These are phyloP conservation scores for Centropristis striata DNA, from an alignment of 2,113 vertebrate genomes.

Conservation along the genomic window DNA sequence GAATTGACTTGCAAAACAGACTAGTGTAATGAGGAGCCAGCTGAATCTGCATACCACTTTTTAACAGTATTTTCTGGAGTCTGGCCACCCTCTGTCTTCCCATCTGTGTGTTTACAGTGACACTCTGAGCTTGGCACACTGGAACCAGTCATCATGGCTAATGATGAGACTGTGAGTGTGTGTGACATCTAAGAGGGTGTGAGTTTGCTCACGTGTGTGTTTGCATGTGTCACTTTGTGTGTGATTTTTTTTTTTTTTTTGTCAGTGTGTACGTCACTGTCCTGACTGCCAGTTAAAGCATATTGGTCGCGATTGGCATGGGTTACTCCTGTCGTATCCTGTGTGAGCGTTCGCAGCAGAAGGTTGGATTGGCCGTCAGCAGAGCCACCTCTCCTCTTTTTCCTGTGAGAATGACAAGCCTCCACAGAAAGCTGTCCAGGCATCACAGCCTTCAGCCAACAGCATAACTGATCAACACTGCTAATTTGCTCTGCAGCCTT, in stretches of 20 bases:
- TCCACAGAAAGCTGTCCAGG: slow-evolving; percentile 66
- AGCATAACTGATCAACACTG: slow-evolving; percentile 66
- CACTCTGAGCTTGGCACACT: slow-evolving; percentile 71
- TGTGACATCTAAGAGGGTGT: slow-evolving; percentile 60
- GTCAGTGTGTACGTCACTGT: slow-evolving; percentile 23
- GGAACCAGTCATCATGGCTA: slow-evolving; percentile 74
- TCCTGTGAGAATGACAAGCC: slow-evolving; percentile 70
- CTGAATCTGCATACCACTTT: slow-evolving; percentile 63
- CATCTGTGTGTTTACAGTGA: slow-evolving; percentile 82
- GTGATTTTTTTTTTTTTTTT: slow-evolving; percentile 3
- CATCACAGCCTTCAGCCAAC: slow-evolving; percentile 64
- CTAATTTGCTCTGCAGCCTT: slow-evolving; percentile 64
- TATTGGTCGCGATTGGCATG: slow-evolving; percentile 80
- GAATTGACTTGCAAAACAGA: slow-evolving; percentile 29
- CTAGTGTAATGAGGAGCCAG: slow-evolving; percentile 29
- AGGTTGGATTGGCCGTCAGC: slow-evolving; percentile 73
- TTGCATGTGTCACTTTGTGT: slow-evolving; percentile 47
- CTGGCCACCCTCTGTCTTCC: slow-evolving; percentile 68
- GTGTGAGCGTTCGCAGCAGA: slow-evolving; percentile 74
- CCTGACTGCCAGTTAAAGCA: slow-evolving; percentile 76
- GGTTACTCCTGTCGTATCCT: slow-evolving; percentile 60
- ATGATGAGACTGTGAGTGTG: slow-evolving; percentile 68
- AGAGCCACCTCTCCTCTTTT: slow-evolving; percentile 68
- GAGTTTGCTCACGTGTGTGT: slow-evolving; percentile 43
- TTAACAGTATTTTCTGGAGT: slow-evolving; percentile 59